Percentiles rank a stretch among this genome's conserved stretches.
phyloP scores from a whole-genome alignment of 1,140 invertebrate genomes.

The Stenopsyche tienmushanensis region DNA sequence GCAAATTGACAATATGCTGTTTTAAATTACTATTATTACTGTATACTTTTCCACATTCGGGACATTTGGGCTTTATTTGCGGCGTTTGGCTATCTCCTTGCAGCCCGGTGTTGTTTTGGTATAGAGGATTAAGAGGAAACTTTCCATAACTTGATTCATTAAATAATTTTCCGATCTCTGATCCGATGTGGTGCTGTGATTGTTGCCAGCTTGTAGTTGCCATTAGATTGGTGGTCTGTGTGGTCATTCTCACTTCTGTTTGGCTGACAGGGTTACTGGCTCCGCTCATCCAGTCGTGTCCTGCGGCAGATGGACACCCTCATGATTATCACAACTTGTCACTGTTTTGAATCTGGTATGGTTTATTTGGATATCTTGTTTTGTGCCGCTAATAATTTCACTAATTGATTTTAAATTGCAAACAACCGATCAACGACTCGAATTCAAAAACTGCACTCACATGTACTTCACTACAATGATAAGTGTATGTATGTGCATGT shows the following conservation, averaged over 20 bases:
- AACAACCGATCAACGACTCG: no score
- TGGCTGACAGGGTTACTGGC: conserved; percentile 32
- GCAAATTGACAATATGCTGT: conserved; percentile 73
- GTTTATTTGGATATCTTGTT: background rate
- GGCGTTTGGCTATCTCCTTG: conserved; percentile 5
- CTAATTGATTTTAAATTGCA: no score
- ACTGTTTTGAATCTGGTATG: conserved; percentile 30
- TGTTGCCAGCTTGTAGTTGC: conserved; percentile 42
- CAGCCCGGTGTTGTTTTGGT: conserved; percentile 22
- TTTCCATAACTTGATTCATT: conserved; percentile 36
- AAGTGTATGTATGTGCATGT: no score
- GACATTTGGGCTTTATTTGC: conserved; percentile 62
- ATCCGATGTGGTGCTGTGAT: conserved; percentile 36
- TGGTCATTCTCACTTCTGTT: conserved; percentile 23
- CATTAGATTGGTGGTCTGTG: conserved; percentile 33
- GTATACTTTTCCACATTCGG: conserved; percentile 68
- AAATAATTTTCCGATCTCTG: conserved; percentile 36
- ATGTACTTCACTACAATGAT: no score
- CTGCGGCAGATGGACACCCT: conserved; percentile 42
- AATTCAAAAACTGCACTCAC: no score
- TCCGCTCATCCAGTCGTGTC: conserved; percentile 41
- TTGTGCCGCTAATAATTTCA: conserved; percentile 9
- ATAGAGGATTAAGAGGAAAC: conserved; percentile 23
- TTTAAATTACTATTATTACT: conserved; percentile 68
- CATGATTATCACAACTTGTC: conserved; percentile 42